These are phyloP conservation scores for Cecidostiba fungosa DNA, from an alignment of 2,888 invertebrate genomes.

Conservation along the genomic window DNA sequence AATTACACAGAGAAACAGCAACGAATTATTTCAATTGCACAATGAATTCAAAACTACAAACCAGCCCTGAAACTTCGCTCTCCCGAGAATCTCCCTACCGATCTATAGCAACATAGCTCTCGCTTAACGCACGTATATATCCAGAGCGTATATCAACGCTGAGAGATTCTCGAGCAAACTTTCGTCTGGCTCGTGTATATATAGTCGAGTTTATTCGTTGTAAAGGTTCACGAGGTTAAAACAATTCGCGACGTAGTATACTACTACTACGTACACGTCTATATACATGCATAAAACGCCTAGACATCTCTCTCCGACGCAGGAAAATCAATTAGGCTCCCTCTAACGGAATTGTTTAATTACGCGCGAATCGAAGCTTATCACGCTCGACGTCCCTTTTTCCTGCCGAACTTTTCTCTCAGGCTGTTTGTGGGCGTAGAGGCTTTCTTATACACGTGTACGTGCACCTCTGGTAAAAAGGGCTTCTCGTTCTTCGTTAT, in stretches of 20 bases:
- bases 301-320: background rate
- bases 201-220: background rate
- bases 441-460: background rate
- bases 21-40: conserved; percentile 29
- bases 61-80: conserved; percentile 33
- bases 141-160: background rate
- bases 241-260: background rate
- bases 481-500: background rate
- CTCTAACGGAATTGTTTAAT: conserved; percentile 66
- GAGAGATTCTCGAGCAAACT: conserved; percentile 5
- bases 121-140: background rate
- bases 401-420: conserved; percentile 15
- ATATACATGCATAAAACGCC: background rate
- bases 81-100: background rate
- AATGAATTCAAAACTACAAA: conserved; percentile 49
- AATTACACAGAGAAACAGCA: conserved; percentile 17
- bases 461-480: background rate
- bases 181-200: background rate
- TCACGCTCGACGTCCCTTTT: conserved; percentile 53
- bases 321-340: conserved; percentile 67
- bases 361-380: conserved; percentile 65
- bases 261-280: background rate
- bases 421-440: background rate
- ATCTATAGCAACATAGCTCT: background rate
- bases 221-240: background rate